phyloP scores from a whole-genome alignment of 2,113 vertebrate species.

The Caranx melampygus region DNA sequence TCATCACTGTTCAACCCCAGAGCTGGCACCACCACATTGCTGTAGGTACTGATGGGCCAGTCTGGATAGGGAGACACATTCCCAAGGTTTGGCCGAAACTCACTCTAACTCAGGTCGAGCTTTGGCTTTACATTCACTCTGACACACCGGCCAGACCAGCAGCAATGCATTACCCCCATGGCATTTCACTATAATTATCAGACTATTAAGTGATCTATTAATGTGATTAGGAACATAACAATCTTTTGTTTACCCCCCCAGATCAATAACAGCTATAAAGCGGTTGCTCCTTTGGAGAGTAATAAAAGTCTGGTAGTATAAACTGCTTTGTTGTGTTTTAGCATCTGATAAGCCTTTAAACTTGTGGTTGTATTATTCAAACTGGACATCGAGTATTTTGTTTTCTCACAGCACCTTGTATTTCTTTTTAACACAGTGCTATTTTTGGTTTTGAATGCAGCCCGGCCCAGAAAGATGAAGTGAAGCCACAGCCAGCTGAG shows the following conservation, averaged over 20 bases:
- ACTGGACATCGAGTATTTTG: background rate
- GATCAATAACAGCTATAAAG: background rate
- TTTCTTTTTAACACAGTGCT: constrained; percentile 1
- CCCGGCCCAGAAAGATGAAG: constrained; percentile 3
- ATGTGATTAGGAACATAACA: background rate
- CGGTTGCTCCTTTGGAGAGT: constrained; percentile 3
- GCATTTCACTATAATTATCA: background rate
- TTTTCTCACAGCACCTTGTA: background rate
- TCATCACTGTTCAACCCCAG: background rate
- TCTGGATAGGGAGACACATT: background rate
- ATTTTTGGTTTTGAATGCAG: constrained; percentile 2
- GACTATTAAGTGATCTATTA: background rate
- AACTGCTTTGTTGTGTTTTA: background rate
- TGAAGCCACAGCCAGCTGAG: constrained; percentile 5
- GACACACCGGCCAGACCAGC: too few relatives aligned
- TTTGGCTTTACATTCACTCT: background rate
- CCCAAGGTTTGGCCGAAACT: background rate
- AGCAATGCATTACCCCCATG: background rate
- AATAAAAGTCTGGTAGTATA: background rate
- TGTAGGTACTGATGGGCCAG: background rate
- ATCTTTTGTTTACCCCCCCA: background rate
- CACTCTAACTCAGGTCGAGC: background rate
- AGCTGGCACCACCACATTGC: rapidly evolving
- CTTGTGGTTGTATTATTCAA: background rate
- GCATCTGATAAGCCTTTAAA: background rate